These are phyloP conservation scores for Agapornis roseicollis DNA, from an alignment of 2,113 vertebrate species.

Conservation along the genomic window DNA sequence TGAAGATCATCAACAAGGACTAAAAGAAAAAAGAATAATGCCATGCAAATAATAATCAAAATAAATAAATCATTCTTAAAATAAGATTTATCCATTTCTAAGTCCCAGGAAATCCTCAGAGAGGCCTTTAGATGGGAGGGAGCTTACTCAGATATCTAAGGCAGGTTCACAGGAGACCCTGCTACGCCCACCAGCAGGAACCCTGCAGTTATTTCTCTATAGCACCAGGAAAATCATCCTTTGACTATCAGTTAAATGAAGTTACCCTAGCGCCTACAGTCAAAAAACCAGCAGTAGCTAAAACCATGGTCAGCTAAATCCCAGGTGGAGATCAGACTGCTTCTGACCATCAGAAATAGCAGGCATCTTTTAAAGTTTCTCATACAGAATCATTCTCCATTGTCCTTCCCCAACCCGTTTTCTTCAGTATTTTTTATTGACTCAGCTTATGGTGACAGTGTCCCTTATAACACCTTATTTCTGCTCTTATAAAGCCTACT, in stretches of 20 bases:
- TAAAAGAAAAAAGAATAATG: neutral
- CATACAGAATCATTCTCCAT: neutral
- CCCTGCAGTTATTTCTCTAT: neutral
- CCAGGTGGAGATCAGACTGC: neutral
- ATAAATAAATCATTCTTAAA: neutral
- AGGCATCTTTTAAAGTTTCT: neutral
- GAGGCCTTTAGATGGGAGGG: neutral
- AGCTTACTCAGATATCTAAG: neutral
- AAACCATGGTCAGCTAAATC: neutral
- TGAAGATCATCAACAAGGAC: neutral
- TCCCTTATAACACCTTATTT: neutral
- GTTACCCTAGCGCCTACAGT: neutral
- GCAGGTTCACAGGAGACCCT: neutral
- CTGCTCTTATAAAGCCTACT: neutral
- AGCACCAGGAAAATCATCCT: neutral
- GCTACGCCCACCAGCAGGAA: neutral
- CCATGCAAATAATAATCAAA: neutral
- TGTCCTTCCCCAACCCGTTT: fast-evolving
- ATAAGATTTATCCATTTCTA: neutral
- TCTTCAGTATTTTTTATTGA: neutral
- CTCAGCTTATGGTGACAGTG: neutral
- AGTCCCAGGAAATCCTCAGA: neutral
- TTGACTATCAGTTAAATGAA: neutral
- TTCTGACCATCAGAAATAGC: neutral
- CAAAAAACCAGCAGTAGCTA: neutral